Conservation (phyloP, 2,113 vertebrate species). For the Tychaedon coryphoeus region DNA sequence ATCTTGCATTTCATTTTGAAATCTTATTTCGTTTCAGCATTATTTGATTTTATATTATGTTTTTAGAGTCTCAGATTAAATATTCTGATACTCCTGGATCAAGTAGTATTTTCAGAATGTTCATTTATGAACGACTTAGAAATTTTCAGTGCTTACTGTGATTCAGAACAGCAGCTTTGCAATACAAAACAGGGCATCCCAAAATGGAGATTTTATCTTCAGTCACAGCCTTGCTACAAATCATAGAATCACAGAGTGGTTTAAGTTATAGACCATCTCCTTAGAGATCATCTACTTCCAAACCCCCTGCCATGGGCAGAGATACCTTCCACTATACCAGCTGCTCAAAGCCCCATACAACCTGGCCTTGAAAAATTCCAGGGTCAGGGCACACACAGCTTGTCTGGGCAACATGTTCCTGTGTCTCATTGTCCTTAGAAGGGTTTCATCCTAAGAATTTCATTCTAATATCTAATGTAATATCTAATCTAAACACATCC, state of each 20-base stretch:
- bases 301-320: too few relatives aligned
- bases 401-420: background rate
- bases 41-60: conserved; percentile 44
- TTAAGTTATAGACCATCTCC: background rate
- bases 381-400: background rate
- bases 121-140: background rate
- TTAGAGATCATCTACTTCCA: background rate
- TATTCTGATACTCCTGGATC: background rate
- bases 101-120: conserved; percentile 13
- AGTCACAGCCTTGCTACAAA: background rate
- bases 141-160: background rate
- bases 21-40: conserved; percentile 22
- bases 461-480: background rate
- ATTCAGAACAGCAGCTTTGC: background rate
- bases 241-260: background rate
- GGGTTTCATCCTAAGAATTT: background rate
- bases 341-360: background rate
- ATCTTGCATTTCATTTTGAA: conserved; percentile 51
- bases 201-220: background rate
- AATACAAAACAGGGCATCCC: background rate
- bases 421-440: background rate
- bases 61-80: conserved; percentile 16
- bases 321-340: too few relatives aligned
- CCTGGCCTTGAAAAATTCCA: background rate
- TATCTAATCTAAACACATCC: background rate